Conservation (phyloP, 2,113 vertebrate genomes). For the Astatotilapia flaviijosephi region DNA sequence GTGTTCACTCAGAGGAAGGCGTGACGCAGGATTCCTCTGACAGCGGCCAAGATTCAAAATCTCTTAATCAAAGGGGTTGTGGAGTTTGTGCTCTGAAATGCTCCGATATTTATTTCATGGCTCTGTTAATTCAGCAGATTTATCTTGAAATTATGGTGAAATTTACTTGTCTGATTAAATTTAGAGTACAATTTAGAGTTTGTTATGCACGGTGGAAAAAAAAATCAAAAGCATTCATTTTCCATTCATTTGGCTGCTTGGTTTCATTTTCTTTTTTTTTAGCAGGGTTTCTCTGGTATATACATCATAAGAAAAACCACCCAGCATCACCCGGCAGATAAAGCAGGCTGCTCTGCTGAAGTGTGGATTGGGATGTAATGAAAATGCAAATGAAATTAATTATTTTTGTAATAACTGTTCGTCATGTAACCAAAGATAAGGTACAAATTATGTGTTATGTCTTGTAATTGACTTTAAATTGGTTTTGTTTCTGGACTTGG, state of each 20-base stretch:
- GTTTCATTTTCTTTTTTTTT: background rate
- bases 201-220: background rate
- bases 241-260: background rate
- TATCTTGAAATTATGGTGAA: background rate
- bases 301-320: background rate
- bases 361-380: background rate
- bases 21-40: constrained; percentile 4
- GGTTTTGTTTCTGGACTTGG: background rate
- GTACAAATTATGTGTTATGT: background rate
- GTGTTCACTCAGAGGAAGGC: constrained; percentile 16
- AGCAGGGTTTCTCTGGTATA: background rate
- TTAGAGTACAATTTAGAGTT: background rate
- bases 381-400: constrained; percentile 33
- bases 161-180: constrained; percentile 14
- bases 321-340: background rate
- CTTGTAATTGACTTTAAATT: constrained; percentile 17
- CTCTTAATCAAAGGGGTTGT: background rate
- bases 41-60: constrained; percentile 8
- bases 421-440: constrained; percentile 11
- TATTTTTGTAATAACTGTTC: background rate
- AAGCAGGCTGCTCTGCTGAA: background rate
- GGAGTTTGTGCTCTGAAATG: background rate
- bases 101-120: background rate
- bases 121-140: background rate
- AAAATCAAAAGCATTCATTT: background rate